Evolutionary conservation across 2,113 vertebrate species (phyloP).

Genomic region (Scalopus aquaticus): DNA sequence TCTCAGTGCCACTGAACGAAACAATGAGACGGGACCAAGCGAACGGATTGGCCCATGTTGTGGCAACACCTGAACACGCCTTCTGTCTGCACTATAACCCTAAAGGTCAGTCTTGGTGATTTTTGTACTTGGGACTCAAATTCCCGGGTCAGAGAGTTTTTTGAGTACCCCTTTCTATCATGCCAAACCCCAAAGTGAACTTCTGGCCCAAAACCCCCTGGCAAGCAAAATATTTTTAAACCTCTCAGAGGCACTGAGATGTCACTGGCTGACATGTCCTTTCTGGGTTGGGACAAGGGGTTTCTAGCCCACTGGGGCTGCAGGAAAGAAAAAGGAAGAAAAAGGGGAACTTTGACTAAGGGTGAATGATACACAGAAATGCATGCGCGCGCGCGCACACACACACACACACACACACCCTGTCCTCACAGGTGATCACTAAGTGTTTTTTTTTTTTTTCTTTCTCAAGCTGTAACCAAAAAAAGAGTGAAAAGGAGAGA

Average conservation of each 20-base stretch:
- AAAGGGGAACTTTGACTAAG: background rate
- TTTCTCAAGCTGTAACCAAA: background rate
- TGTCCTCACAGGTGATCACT: background rate
- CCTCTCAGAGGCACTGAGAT: background rate
- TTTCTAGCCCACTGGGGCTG: background rate
- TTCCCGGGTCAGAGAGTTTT: background rate
- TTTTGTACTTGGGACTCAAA: background rate
- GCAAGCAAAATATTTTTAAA: constrained; percentile 10
- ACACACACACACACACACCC: background rate
- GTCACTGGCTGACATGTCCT: background rate
- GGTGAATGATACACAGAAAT: background rate
- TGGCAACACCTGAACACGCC: background rate
- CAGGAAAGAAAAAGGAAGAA: background rate
- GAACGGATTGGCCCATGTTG: background rate
- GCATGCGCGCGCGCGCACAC: background rate
- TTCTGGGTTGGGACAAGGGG: background rate
- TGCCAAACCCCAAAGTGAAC: background rate
- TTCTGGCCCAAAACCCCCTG: background rate
- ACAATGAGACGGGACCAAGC: background rate
- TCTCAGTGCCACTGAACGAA: background rate
- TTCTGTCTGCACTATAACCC: background rate
- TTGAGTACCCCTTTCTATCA: background rate
- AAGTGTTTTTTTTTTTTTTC: background rate
- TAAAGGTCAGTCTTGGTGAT: background rate
- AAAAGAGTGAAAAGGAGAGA: background rate